These are phyloP conservation scores for Lycia hirtaria DNA, from an alignment of 2,888 invertebrate genomes.

Conservation along the genomic window DNA sequence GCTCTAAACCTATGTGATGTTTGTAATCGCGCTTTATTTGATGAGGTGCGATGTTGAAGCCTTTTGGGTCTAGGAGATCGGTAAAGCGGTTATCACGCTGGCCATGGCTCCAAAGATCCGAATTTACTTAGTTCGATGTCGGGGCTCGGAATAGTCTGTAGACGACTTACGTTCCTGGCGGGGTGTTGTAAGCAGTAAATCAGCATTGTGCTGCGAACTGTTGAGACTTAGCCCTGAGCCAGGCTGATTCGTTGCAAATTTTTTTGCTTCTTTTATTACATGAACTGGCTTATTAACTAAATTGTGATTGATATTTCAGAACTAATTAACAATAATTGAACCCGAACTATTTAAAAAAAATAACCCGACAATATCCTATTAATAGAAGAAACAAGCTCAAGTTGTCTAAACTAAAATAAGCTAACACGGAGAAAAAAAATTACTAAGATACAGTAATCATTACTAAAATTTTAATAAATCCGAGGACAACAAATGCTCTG, in stretches of 20 bases:
- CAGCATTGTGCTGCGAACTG: slow-evolving; percentile 78
- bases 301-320: too few species aligned
- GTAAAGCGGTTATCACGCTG: slow-evolving; percentile 56
- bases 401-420: too few species aligned
- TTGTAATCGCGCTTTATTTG: slow-evolving; percentile 58
- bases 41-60: slow-evolving; percentile 66
- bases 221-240: slow-evolving; percentile 85
- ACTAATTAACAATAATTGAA: too few species aligned
- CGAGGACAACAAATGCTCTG: too few species aligned
- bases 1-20: slow-evolving; percentile 77
- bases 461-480: too few species aligned
- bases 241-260: slow-evolving; percentile 45
- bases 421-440: too few species aligned
- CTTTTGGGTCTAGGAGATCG: slow-evolving; percentile 62
- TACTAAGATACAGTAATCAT: too few species aligned
- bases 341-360: too few species aligned
- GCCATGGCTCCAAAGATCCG: slow-evolving; percentile 51
- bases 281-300: too few species aligned
- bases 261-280: too few species aligned
- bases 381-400: too few species aligned
- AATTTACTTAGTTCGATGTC: slow-evolving; percentile 71
- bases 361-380: too few species aligned
- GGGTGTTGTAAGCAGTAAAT: slow-evolving; percentile 65
- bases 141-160: slow-evolving; percentile 86
- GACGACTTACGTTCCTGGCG: slow-evolving; percentile 86